These are phyloP conservation scores for Carlito syrichta DNA, from an alignment of 2,113 vertebrate genomes.

Conservation along the genomic window DNA sequence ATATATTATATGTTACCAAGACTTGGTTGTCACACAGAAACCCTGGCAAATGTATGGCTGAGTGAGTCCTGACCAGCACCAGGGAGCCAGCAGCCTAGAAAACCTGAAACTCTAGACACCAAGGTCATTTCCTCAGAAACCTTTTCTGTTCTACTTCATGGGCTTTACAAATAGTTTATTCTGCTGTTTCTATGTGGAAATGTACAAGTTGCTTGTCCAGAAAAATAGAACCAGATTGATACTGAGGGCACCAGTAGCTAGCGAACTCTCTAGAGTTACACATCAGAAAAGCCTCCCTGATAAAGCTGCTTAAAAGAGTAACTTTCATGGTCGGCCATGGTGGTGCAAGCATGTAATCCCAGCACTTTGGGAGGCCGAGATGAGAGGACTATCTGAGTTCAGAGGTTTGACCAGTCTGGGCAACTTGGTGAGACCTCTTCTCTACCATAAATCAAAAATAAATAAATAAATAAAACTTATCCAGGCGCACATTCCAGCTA, in stretches of 20 bases:
- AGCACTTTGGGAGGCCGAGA: too few species aligned
- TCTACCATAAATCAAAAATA: too few species aligned
- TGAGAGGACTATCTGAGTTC: too few species aligned
- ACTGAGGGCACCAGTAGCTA: background rate
- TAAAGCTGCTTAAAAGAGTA: background rate
- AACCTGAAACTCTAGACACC: background rate
- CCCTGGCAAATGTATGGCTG: accelerated
- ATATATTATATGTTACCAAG: background rate
- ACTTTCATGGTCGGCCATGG: too few species aligned
- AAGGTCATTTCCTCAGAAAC: background rate
- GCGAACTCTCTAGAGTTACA: background rate
- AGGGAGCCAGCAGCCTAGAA: background rate
- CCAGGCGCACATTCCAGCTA: too few species aligned
- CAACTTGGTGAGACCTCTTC: too few species aligned
- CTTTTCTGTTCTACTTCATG: background rate
- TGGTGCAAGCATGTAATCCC: too few species aligned
- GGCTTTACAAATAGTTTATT: background rate
- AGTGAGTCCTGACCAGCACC: background rate
- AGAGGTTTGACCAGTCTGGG: too few species aligned
- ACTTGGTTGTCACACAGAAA: background rate
- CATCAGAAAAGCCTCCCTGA: background rate
- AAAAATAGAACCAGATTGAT: background rate
- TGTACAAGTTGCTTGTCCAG: background rate
- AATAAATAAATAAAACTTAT: too few species aligned
- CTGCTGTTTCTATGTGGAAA: background rate